Evolutionary conservation across 2,113 vertebrate genomes (phyloP).

Genomic region (Urocynchramus pylzowi): DNA sequence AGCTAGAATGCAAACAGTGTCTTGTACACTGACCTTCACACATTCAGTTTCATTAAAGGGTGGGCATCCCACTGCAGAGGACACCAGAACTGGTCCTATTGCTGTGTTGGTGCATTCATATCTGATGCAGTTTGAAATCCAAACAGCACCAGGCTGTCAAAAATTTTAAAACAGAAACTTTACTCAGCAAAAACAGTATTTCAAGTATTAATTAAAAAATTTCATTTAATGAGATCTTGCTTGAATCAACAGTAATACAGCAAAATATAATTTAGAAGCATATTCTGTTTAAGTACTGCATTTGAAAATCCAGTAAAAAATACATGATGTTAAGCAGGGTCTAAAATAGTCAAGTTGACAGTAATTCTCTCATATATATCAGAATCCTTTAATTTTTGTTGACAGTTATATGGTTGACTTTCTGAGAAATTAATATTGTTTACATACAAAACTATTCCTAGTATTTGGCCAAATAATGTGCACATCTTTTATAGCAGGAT

Average conservation of each 20-base stretch:
- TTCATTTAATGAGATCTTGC: not conserved
- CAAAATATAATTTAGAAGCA: not conserved
- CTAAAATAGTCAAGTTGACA: not conserved
- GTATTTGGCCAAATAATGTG: not conserved
- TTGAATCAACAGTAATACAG: not conserved
- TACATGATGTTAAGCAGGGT: not conserved
- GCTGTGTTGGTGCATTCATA: constrained; percentile 85
- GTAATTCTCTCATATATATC: not conserved
- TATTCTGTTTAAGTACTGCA: not conserved
- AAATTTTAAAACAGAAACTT: not conserved
- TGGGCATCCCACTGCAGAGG: constrained; percentile 90
- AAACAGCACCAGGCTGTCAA: constrained; percentile 80
- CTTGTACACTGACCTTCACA: constrained; percentile 82
- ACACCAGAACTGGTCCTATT: constrained; percentile 84
- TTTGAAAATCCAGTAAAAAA: not conserved
- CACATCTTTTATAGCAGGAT: not conserved
- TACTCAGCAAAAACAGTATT: not conserved
- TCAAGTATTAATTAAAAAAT: not conserved
- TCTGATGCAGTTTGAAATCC: constrained; percentile 87
- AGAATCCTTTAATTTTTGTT: not conserved
- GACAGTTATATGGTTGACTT: not conserved
- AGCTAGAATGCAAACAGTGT: not conserved
- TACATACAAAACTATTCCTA: not conserved
- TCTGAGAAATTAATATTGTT: not conserved
- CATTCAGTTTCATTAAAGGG: constrained; percentile 95